phyloP scores from a whole-genome alignment of 1,140 invertebrate genomes.

The Wasmannia auropunctata region DNA sequence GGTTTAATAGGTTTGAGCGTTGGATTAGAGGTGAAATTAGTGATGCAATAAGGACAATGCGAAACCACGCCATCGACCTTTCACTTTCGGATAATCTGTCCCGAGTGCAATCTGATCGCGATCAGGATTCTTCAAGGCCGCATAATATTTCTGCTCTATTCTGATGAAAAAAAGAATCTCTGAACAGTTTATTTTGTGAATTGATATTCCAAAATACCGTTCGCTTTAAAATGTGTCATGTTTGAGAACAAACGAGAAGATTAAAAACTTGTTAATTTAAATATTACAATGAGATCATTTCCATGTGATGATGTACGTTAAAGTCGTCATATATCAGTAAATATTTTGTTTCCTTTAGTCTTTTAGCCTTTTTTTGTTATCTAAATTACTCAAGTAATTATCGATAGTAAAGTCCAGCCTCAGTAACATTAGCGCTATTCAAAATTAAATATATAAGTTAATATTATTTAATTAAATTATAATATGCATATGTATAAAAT shows the following conservation, averaged over 20 bases:
- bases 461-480: not conserved
- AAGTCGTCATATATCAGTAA: not conserved
- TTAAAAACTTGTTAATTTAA: not conserved
- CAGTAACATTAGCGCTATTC: not conserved
- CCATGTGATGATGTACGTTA: not conserved
- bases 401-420: not conserved
- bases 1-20: constrained; percentile 27
- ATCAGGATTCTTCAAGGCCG: constrained; percentile 7
- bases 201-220: not conserved
- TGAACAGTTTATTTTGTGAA: not conserved
- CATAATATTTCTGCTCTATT: not conserved
- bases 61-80: constrained; percentile 32
- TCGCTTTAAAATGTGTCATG: not conserved
- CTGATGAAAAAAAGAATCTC: not conserved
- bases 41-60: constrained; percentile 50
- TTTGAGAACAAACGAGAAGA: not conserved
- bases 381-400: not conserved
- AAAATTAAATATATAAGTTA: not conserved
- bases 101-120: not conserved
- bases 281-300: not conserved
- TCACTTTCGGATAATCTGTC: constrained; percentile 31
- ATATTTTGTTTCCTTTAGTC: not conserved
- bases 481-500: not conserved
- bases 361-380: not conserved
- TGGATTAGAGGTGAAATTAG: constrained; percentile 46